Conservation (phyloP, 2,888 invertebrate genomes). For the Nysson spinosus region DNA sequence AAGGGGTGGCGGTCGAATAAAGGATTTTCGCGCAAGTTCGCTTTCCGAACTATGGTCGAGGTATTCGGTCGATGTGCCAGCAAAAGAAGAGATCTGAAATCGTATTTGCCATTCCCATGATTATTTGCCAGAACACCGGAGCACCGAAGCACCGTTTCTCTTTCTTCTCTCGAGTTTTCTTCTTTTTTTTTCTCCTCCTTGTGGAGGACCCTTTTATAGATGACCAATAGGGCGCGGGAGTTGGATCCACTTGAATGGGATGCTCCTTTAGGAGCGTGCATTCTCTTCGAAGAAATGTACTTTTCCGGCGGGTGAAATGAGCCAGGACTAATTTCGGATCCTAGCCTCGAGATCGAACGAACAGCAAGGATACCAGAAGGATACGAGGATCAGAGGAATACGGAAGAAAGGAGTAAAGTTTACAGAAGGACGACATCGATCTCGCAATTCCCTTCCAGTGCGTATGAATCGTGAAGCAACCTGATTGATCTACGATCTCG, state of each 20-base stretch:
- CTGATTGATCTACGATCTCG: conserved; percentile 35
- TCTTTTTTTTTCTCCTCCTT: conserved; percentile 1
- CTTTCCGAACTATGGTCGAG: conserved; percentile 48
- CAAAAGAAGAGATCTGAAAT: conserved; percentile 63
- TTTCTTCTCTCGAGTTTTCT: background rate
- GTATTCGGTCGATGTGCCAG: conserved; percentile 63
- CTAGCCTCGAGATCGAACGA: conserved; percentile 38
- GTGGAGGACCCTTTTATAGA: conserved; percentile 57
- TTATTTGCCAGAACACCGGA: conserved; percentile 56
- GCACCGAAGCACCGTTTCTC: conserved; percentile 5
- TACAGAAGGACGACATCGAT: conserved; percentile 45
- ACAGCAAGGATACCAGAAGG: conserved; percentile 14
- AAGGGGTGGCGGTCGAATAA: conserved; percentile 23
- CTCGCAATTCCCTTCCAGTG: conserved; percentile 31
- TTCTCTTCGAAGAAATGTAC: conserved; percentile 65
- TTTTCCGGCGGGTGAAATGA: conserved; percentile 72
- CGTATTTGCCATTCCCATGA: conserved; percentile 75
- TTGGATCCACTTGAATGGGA: conserved; percentile 59
- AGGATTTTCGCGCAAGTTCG: conserved; percentile 65
- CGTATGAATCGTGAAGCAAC: conserved; percentile 15
- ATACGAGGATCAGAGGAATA: conserved; percentile 22
- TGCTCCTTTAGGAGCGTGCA: conserved; percentile 64
- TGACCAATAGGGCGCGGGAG: conserved; percentile 72
- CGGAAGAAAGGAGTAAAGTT: conserved; percentile 54
- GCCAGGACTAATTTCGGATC: conserved; percentile 66